Evolutionary conservation across 2,888 invertebrate genomes (phyloP).

Genomic region (Synanthedon tipuliformis): DNA sequence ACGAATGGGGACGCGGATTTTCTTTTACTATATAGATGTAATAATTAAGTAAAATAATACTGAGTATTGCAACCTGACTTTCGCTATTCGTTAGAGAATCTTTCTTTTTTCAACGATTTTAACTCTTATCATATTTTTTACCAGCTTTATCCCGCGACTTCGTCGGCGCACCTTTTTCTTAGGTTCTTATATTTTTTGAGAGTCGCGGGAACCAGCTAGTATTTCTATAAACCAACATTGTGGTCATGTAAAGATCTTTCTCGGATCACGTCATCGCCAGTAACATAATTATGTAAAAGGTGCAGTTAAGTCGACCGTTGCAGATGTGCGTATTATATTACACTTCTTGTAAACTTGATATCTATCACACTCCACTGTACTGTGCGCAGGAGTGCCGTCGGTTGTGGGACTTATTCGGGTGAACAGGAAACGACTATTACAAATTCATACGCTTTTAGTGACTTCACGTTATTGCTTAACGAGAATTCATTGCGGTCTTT

Average conservation of each 20-base stretch:
- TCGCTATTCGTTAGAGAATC: no score
- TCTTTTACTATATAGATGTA: neutral
- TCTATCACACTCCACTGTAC: no score
- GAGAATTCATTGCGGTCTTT: no score
- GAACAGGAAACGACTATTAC: constrained; percentile 4
- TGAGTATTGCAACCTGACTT: no score
- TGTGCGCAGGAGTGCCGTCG: no score
- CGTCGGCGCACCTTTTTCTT: neutral
- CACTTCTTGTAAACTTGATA: constrained; percentile 2
- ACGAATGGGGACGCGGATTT: neutral
- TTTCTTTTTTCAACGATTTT: no score
- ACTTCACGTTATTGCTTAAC: constrained; percentile 1
- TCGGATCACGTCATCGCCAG: neutral
- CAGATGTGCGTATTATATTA: constrained; percentile 9
- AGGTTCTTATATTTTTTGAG: neutral
- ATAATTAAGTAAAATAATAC: no score
- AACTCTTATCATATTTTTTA: no score
- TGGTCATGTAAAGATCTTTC: neutral
- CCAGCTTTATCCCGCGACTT: no score
- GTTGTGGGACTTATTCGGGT: neutral
- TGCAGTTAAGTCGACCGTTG: constrained; percentile 6
- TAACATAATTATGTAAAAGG: neutral
- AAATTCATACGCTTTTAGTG: constrained; percentile 19
- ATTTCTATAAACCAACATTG: no score
- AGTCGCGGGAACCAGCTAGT: no score